These are phyloP conservation scores for Mythimna ferrago DNA, from an alignment of 2,888 invertebrate genomes.

Conservation along the genomic window DNA sequence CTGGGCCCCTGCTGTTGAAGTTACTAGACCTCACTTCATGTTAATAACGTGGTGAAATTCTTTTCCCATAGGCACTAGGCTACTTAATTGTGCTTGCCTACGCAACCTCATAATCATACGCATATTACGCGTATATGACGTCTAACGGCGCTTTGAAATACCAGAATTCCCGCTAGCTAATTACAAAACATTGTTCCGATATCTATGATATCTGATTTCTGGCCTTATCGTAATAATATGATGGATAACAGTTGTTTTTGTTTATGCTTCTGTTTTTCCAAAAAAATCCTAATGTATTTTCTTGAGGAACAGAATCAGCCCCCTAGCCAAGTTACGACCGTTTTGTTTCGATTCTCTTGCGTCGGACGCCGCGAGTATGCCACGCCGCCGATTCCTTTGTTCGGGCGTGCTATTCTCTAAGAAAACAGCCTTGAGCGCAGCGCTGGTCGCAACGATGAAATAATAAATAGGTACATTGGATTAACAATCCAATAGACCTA, in stretches of 20 bases:
- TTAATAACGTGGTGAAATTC: background rate
- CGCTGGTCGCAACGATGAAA: too few relatives aligned
- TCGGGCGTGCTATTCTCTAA: too few relatives aligned
- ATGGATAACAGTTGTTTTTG: constrained; percentile 27
- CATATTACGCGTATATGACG: background rate
- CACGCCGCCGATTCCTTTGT: too few relatives aligned
- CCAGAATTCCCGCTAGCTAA: constrained; percentile 3
- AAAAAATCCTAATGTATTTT: background rate
- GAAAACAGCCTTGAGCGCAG: too few relatives aligned
- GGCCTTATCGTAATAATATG: constrained; percentile 10
- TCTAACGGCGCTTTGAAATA: background rate
- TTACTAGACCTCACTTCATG: too few relatives aligned
- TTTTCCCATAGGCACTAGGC: background rate
- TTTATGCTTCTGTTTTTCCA: constrained; percentile 15
- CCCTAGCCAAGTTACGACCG: too few relatives aligned
- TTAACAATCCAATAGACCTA: too few relatives aligned
- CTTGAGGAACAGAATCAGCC: background rate
- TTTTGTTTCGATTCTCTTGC: too few relatives aligned
- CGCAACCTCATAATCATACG: background rate
- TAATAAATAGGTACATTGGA: too few relatives aligned
- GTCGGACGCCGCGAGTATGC: too few relatives aligned
- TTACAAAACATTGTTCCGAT: constrained; percentile 7
- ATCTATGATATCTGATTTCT: constrained; percentile 10
- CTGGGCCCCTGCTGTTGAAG: too few relatives aligned
- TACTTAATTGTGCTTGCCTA: background rate